Conservation (phyloP, 1,140 invertebrate genomes). For the Drosophila pectinifera region DNA sequence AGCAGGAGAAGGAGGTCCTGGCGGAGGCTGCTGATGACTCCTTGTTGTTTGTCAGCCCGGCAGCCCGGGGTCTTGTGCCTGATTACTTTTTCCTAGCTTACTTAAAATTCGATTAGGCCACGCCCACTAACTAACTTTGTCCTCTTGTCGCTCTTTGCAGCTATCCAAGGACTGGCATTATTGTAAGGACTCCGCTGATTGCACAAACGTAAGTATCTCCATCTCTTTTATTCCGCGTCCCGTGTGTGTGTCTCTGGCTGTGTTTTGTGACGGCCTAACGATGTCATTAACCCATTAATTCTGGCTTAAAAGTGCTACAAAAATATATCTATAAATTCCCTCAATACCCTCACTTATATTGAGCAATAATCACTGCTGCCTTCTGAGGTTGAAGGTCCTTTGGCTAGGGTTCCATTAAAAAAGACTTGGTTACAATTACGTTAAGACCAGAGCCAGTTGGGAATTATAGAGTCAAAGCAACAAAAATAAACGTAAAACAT, state of each 20-base stretch:
- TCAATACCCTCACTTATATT: background rate
- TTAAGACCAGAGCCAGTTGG: background rate
- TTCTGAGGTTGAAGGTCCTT: background rate
- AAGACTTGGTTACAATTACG: too few species aligned
- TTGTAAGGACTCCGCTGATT: constrained; percentile 75
- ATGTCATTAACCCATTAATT: constrained; percentile 59
- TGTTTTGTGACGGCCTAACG: constrained; percentile 30
- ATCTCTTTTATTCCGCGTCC: background rate
- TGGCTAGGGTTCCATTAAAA: background rate
- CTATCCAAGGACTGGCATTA: constrained; percentile 73
- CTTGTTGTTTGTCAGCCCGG: constrained; percentile 46
- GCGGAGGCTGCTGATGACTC: constrained; percentile 52
- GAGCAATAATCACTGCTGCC: background rate
- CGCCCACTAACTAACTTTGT: constrained; percentile 80
- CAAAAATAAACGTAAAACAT: too few species aligned
- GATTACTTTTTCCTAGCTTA: constrained; percentile 81
- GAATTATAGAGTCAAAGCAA: background rate
- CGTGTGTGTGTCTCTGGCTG: constrained; percentile 2
- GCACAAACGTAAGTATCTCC: constrained; percentile 71
- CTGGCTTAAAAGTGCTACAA: constrained; percentile 5
- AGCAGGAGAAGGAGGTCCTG: background rate
- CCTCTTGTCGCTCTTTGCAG: constrained; percentile 53
- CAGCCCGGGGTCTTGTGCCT: constrained; percentile 65
- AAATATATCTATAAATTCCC: background rate
- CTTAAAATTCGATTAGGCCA: constrained; percentile 81